Percentiles rank a stretch among this genome's conserved stretches.
Conservation (phyloP, 2,888 invertebrate genomes). For the Acleris cristana region DNA sequence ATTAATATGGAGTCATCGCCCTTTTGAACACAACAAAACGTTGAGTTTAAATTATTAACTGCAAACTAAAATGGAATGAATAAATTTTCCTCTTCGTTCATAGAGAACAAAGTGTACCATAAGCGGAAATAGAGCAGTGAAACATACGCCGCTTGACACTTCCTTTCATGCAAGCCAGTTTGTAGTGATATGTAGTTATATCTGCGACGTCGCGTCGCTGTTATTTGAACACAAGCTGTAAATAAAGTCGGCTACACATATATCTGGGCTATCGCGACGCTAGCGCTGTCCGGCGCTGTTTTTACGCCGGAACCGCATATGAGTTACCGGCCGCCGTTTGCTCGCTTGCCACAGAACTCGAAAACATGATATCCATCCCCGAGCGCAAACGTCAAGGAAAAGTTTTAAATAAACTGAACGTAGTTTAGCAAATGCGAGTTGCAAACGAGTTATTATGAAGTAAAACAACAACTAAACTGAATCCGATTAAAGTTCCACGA, state of each 20-base stretch:
- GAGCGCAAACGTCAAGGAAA: slow-evolving; percentile 23
- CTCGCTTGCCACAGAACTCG: slow-evolving; percentile 52
- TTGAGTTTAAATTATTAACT: background rate
- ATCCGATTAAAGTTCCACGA: slow-evolving; percentile 29
- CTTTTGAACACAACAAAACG: too few species aligned
- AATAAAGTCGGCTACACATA: slow-evolving; percentile 60
- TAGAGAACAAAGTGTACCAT: background rate
- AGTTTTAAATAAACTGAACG: slow-evolving; percentile 17
- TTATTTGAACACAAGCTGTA: slow-evolving; percentile 59
- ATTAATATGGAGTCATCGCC: too few species aligned
- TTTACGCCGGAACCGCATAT: slow-evolving; percentile 76
- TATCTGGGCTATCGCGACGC: slow-evolving; percentile 56
- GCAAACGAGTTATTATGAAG: slow-evolving; percentile 27
- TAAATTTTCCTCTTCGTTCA: background rate
- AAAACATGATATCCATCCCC: slow-evolving; percentile 26
- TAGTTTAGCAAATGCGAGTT: slow-evolving; percentile 33
- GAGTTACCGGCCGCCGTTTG: slow-evolving; percentile 66
- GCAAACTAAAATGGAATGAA: background rate
- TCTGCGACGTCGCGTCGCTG: slow-evolving; percentile 29
- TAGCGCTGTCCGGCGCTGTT: slow-evolving; percentile 65
- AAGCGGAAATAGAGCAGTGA: slow-evolving; percentile 33
- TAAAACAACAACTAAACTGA: slow-evolving; percentile 27
- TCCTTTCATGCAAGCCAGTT: slow-evolving; percentile 40
- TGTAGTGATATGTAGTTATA: slow-evolving; percentile 44
- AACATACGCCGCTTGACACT: slow-evolving; percentile 38